Conservation (phyloP, 2,113 vertebrate genomes). For the Probosciger aterrimus region DNA sequence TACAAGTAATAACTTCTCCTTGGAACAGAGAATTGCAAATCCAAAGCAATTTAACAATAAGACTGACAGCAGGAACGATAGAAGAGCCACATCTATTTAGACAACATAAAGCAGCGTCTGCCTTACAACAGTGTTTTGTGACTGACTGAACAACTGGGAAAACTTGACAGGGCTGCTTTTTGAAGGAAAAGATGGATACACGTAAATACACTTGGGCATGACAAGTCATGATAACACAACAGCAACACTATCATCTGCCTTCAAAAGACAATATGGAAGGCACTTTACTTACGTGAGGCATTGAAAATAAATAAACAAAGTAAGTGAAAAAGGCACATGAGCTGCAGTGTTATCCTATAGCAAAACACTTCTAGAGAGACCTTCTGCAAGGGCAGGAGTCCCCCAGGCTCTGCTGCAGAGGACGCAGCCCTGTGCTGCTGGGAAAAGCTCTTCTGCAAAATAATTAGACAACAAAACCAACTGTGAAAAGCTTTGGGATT, state of each 20-base stretch:
- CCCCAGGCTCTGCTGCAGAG: background rate
- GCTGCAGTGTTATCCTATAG: background rate
- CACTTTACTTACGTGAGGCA: background rate
- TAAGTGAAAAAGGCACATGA: background rate
- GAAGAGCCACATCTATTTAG: conserved; percentile 24
- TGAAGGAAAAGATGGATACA: background rate
- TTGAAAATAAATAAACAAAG: conserved; percentile 7
- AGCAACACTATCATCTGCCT: background rate
- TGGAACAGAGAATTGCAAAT: background rate
- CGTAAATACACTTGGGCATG: background rate
- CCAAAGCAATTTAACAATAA: conserved; percentile 28
- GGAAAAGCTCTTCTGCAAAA: conserved; percentile 16
- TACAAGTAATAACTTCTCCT: conserved; percentile 3
- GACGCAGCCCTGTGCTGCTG: rapidly evolving
- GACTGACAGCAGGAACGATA: background rate
- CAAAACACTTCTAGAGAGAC: background rate
- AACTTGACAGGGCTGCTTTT: background rate
- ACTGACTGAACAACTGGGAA: conserved; percentile 16
- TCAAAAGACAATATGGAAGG: background rate
- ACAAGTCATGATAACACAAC: rapidly evolving
- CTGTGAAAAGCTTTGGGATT: conserved; percentile 56
- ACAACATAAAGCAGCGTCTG: background rate
- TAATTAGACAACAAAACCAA: conserved; percentile 54
- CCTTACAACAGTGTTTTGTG: conserved; percentile 10
- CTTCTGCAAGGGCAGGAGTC: conserved; percentile 51